Conservation (phyloP, 2,888 invertebrate genomes). For the Meiosimyza platycephala region DNA sequence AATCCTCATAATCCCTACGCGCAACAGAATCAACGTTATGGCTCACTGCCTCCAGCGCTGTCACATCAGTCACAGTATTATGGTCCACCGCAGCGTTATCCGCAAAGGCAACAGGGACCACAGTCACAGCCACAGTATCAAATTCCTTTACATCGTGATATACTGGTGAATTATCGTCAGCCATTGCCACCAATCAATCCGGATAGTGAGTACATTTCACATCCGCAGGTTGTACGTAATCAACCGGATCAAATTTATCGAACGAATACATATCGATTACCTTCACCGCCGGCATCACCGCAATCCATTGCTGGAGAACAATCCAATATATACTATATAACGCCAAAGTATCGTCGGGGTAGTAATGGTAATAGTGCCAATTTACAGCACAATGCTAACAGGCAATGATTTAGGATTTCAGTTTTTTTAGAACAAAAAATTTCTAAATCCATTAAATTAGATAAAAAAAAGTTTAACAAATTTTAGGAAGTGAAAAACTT, state of each 20-base stretch:
- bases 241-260: slow-evolving; percentile 58
- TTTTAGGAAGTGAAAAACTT: no score
- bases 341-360: slow-evolving; percentile 53
- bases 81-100: slow-evolving; percentile 55
- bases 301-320: slow-evolving; percentile 38
- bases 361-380: slow-evolving; percentile 41
- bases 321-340: slow-evolving; percentile 50
- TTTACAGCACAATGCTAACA: slow-evolving; percentile 29
- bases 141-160: slow-evolving; percentile 73
- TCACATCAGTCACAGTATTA: slow-evolving; percentile 53
- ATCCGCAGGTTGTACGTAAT: slow-evolving; percentile 58
- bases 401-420: slow-evolving; percentile 20
- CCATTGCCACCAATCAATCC: slow-evolving; percentile 77
- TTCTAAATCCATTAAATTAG: not conserved
- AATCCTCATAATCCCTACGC: slow-evolving; percentile 46
- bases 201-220: slow-evolving; percentile 72
- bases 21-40: slow-evolving; percentile 68
- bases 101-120: slow-evolving; percentile 54
- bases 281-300: slow-evolving; percentile 37
- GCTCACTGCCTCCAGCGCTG: slow-evolving; percentile 43
- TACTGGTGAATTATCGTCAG: slow-evolving; percentile 69
- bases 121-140: slow-evolving; percentile 69
- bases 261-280: slow-evolving; percentile 41
- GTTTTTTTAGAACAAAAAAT: not conserved
- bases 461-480: not conserved